Evolutionary conservation across 2,888 invertebrate genomes (phyloP).

Genomic region (Leucophenga maculata): DNA sequence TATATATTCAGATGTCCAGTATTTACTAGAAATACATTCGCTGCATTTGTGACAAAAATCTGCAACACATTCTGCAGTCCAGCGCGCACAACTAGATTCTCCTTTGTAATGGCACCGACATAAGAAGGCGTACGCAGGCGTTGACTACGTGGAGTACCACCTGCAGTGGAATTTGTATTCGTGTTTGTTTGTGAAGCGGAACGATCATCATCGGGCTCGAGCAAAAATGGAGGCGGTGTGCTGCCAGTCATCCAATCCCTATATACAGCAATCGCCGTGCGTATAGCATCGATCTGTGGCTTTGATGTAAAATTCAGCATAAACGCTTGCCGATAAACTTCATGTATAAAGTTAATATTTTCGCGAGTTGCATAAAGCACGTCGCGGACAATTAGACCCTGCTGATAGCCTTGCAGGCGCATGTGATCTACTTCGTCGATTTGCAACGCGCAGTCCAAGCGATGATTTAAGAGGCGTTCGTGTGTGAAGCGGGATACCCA

Average conservation of each 20-base stretch:
- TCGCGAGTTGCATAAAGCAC: constrained; percentile 90
- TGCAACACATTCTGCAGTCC: constrained; percentile 80
- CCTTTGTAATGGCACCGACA: constrained; percentile 79
- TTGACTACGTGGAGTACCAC: constrained; percentile 72
- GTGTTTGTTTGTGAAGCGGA: constrained; percentile 29
- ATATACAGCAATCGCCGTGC: constrained; percentile 92
- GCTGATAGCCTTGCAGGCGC: constrained; percentile 67
- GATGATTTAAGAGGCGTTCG: constrained; percentile 74
- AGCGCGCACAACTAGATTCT: constrained; percentile 85
- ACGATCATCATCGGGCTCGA: constrained; percentile 76
- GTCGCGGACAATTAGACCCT: constrained; percentile 82
- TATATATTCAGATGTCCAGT: constrained; percentile 73
- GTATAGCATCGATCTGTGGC: constrained; percentile 87
- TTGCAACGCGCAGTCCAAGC: constrained; percentile 66
- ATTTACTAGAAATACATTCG: constrained; percentile 89
- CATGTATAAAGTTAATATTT: constrained; percentile 95
- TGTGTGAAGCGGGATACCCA: constrained; percentile 91
- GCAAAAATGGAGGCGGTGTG: constrained; percentile 83
- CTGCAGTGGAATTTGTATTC: constrained; percentile 56
- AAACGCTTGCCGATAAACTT: constrained; percentile 94
- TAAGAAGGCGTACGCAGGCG: constrained; percentile 88
- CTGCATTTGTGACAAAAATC: constrained; percentile 92
- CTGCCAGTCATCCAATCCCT: constrained; percentile 96
- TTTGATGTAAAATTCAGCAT: constrained; percentile 82
- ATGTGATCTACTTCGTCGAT: constrained; percentile 69